These are phyloP conservation scores for Neria commutata DNA, from an alignment of 2,888 invertebrate species.

Conservation along the genomic window DNA sequence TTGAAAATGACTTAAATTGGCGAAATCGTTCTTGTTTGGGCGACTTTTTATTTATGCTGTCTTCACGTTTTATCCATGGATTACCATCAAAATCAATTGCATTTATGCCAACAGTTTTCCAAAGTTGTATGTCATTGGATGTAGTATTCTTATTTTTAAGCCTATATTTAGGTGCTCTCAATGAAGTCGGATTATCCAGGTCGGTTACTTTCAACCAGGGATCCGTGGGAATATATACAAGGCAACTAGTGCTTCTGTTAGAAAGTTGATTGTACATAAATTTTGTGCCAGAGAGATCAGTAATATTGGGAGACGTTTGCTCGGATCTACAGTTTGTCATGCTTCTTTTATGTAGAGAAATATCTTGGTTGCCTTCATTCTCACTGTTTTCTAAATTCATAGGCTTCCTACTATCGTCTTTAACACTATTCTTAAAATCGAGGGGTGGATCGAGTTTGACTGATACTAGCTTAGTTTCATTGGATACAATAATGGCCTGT, in stretches of 20 bases:
- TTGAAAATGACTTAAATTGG: conserved; percentile 47
- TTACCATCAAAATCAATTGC: conserved; percentile 38
- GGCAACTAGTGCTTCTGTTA: conserved; percentile 55
- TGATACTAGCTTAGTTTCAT: conserved; percentile 44
- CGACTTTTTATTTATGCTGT: conserved; percentile 16
- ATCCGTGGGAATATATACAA: conserved; percentile 56
- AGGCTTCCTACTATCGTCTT: background rate
- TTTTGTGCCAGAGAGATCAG: conserved; percentile 44
- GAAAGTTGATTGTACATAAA: conserved; percentile 45
- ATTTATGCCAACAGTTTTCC: too few relatives aligned
- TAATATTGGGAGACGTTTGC: conserved; percentile 60
- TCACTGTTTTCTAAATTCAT: background rate
- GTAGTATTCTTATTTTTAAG: too few relatives aligned
- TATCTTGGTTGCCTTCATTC: too few relatives aligned
- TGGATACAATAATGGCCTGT: conserved; percentile 45
- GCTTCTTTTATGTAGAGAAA: conserved; percentile 14
- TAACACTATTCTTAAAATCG: conserved; percentile 31
- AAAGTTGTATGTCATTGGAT: too few relatives aligned
- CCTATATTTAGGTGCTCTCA: too few relatives aligned
- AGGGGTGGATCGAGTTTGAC: conserved; percentile 40
- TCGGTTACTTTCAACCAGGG: conserved; percentile 60
- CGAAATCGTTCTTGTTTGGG: conserved; percentile 40
- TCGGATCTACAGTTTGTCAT: conserved; percentile 56
- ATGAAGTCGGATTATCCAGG: conserved; percentile 22
- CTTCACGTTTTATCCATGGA: conserved; percentile 54